Evolutionary conservation across 2,888 invertebrate species (phyloP).

Genomic region (Vesta saturnalis): DNA sequence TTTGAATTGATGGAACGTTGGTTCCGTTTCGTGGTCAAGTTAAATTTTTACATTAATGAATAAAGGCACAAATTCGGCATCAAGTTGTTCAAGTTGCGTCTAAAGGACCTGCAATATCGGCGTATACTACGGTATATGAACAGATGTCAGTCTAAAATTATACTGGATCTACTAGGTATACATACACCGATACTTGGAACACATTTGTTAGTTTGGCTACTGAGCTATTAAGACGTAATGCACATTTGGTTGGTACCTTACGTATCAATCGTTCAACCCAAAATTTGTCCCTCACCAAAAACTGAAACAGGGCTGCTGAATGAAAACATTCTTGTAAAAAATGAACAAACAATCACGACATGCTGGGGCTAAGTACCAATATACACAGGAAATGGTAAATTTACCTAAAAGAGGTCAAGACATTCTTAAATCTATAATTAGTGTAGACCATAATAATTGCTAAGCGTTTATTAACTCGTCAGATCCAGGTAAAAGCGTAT

Average conservation of each 20-base stretch:
- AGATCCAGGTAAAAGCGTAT: conserved; percentile 47
- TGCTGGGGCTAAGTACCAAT: conserved; percentile 49
- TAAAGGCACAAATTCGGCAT: too few relatives aligned
- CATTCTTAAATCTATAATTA: conserved; percentile 39
- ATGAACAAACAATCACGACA: conserved; percentile 52
- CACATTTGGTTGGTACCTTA: conserved; percentile 50
- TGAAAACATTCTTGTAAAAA: conserved; percentile 44
- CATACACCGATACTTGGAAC: conserved; percentile 39
- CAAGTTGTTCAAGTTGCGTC: too few relatives aligned
- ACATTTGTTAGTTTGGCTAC: conserved; percentile 8
- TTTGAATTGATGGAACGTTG: too few relatives aligned
- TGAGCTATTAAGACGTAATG: conserved; percentile 37
- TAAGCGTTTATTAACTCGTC: conserved; percentile 49
- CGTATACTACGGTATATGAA: too few relatives aligned
- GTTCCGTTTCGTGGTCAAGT: too few relatives aligned
- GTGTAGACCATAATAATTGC: conserved; percentile 47
- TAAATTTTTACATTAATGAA: too few relatives aligned
- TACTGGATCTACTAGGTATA: conserved; percentile 30
- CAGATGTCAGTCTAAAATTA: too few relatives aligned
- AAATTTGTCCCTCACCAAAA: conserved; percentile 41
- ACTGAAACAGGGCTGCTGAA: conserved; percentile 39
- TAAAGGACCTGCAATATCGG: too few relatives aligned
- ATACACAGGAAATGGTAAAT: conserved; percentile 42
- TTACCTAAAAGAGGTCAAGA: conserved; percentile 40
- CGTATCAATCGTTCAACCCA: conserved; percentile 47